These are phyloP conservation scores for Armadillidium nasatum DNA, from an alignment of 1,140 invertebrate genomes.

Conservation along the genomic window DNA sequence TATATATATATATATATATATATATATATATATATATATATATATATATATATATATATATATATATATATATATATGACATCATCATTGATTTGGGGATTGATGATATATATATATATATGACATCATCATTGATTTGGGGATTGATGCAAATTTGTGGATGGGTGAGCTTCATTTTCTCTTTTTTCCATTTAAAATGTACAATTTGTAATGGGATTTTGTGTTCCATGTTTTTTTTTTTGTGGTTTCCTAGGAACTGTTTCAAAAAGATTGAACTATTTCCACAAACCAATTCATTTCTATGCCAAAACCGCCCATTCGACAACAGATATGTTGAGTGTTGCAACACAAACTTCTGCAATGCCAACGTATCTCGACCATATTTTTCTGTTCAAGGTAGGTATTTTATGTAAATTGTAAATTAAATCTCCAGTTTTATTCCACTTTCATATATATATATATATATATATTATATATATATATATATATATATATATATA, in stretches of 20 bases:
- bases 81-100: no score
- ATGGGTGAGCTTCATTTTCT: slow-evolving; percentile 3
- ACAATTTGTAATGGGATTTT: slow-evolving; percentile 5
- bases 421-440: background rate
- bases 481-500: slow-evolving; percentile 6
- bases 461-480: background rate
- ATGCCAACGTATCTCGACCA: background rate
- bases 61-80: no score
- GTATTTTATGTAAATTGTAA: background rate
- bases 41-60: no score
- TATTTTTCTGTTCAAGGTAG: slow-evolving; percentile 1
- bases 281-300: background rate
- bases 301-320: background rate
- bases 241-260: background rate
- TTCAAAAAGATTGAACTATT: background rate
- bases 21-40: no score
- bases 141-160: background rate
- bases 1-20: no score
- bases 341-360: background rate
- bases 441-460: no score
- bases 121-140: no score
- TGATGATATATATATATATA: no score
- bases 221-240: background rate
- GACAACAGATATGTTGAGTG: background rate
- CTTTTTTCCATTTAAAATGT: background rate